Evolutionary conservation across 1,140 invertebrate species (phyloP).

Genomic region (Halictus rubicundus): DNA sequence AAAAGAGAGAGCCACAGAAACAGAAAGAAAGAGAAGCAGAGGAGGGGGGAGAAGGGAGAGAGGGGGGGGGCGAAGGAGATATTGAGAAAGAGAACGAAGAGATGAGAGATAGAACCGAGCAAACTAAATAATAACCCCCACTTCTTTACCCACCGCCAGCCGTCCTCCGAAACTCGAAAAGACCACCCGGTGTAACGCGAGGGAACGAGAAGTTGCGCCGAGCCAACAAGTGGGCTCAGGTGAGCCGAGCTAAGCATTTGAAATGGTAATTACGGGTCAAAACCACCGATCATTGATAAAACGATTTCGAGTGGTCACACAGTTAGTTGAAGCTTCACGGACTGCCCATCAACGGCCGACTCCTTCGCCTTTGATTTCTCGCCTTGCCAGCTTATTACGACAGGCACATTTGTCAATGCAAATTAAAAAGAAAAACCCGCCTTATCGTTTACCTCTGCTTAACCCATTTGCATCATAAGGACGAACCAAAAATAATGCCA

Average conservation of each 20-base stretch:
- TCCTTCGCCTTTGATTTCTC: neutral
- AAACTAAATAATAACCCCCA: constrained; percentile 80
- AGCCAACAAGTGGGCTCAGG: constrained; percentile 69
- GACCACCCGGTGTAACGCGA: constrained; percentile 78
- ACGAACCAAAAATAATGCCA: too few relatives aligned
- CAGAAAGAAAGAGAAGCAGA: neutral
- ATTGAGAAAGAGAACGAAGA: constrained; percentile 62
- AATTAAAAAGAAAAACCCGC: neutral
- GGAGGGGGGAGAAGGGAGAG: neutral
- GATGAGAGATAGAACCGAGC: constrained; percentile 77
- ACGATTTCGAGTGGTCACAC: constrained; percentile 69
- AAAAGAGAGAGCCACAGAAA: neutral
- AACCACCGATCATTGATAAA: constrained; percentile 74
- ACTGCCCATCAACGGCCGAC: constrained; percentile 1
- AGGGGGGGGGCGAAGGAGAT: constrained; percentile 12
- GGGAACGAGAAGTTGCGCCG: constrained; percentile 69
- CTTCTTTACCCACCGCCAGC: constrained; percentile 64
- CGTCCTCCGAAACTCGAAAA: constrained; percentile 64
- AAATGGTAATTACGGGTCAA: constrained; percentile 78
- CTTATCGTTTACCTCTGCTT: too few relatives aligned
- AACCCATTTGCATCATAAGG: too few relatives aligned
- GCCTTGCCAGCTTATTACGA: neutral
- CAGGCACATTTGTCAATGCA: neutral
- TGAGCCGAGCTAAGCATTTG: constrained; percentile 76
- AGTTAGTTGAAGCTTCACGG: constrained; percentile 54